These are phyloP conservation scores for Nemurella pictetii DNA, from an alignment of 2,888 invertebrate genomes.

Conservation along the genomic window DNA sequence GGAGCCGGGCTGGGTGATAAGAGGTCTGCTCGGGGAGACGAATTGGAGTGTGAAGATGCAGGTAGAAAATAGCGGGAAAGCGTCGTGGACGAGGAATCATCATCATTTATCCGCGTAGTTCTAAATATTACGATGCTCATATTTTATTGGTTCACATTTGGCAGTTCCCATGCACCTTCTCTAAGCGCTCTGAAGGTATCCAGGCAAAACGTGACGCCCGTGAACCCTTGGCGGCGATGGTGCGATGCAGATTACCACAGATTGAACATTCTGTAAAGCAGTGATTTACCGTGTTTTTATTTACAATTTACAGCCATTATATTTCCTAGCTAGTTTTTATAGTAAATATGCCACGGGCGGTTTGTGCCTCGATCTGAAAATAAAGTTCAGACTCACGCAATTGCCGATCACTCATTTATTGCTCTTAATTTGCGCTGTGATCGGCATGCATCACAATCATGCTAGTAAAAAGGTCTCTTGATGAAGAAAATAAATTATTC, in stretches of 20 bases:
- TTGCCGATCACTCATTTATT: not conserved
- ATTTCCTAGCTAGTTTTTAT: not conserved
- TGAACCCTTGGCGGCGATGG: not conserved
- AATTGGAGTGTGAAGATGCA: not conserved
- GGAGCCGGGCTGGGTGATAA: not conserved
- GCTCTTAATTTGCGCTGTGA: not conserved
- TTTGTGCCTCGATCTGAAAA: not conserved
- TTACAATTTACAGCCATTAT: not conserved
- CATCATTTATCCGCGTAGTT: not conserved
- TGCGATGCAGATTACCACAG: not conserved
- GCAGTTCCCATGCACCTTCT: not conserved
- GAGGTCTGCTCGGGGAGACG: not conserved
- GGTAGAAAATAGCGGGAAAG: not conserved
- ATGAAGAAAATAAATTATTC: not conserved
- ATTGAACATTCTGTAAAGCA: not conserved
- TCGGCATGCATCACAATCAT: not conserved
- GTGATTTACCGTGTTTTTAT: not conserved
- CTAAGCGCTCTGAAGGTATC: not conserved
- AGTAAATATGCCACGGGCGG: not conserved
- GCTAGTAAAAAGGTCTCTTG: not conserved
- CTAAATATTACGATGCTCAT: not conserved
- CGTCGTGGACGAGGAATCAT: not conserved
- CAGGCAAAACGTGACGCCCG: not conserved
- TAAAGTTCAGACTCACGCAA: not conserved
- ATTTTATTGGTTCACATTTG: not conserved